A percentile compares a stretch with the other conserved stretches of the same genome.
Conservation (phyloP, 2,888 invertebrate genomes). For the Tuta absoluta region DNA sequence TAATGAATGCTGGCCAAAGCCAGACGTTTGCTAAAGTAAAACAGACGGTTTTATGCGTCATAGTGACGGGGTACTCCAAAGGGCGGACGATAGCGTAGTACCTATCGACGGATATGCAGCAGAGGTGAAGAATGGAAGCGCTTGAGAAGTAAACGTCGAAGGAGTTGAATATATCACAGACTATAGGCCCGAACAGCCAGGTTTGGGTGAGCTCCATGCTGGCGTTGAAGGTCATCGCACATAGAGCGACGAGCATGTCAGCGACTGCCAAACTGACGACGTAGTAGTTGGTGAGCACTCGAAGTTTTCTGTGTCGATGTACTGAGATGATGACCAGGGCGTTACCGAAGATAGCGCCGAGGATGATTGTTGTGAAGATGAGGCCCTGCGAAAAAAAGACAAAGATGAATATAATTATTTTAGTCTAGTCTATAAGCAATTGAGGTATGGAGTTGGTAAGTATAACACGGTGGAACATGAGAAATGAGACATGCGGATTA, state of each 20-base stretch:
- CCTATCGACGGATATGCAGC: conserved; percentile 96
- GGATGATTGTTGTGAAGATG: conserved; percentile 92
- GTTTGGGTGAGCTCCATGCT: conserved; percentile 92
- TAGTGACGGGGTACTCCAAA: conserved; percentile 94
- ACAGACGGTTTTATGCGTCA: conserved; percentile 91
- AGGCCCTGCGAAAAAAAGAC: conserved; percentile 59
- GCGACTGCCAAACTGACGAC: conserved; percentile 97
- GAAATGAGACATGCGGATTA: too few species aligned
- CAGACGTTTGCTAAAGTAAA: conserved; percentile 94
- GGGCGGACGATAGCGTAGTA: conserved; percentile 96
- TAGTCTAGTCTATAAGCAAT: neutral
- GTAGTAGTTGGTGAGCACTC: conserved; percentile 97
- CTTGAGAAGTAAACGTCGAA: conserved; percentile 96
- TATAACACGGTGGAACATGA: neutral
- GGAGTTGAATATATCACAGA: conserved; percentile 97
- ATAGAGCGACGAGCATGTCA: conserved; percentile 94
- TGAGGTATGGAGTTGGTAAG: neutral
- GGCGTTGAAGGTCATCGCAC: conserved; percentile 96
- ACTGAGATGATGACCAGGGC: conserved; percentile 94
- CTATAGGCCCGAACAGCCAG: conserved; percentile 94
- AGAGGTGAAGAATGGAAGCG: conserved; percentile 95
- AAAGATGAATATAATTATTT: neutral
- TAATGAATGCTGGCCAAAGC: conserved; percentile 95
- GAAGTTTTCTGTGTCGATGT: conserved; percentile 88
- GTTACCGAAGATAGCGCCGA: conserved; percentile 95